Evolutionary conservation across 2,797 vertebrate genomes (phyloP).

Genomic region (Scyliorhinus canicula): DNA sequence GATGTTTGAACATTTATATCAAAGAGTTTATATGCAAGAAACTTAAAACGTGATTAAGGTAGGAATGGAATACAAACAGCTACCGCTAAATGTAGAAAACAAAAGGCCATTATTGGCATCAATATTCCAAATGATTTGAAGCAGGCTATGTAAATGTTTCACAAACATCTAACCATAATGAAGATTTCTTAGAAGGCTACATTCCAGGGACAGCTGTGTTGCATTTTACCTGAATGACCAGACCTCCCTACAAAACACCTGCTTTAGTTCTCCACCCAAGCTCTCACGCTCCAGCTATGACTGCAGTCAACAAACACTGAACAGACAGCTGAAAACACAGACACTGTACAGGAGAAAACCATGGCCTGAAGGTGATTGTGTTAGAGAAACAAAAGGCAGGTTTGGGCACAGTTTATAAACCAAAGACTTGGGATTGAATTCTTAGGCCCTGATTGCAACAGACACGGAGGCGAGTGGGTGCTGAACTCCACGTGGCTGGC

Average conservation of each 20-base stretch:
- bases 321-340: constrained; percentile 30
- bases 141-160: background rate
- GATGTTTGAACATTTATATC: background rate
- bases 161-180: background rate
- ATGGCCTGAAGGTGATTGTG: background rate
- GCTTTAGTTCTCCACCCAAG: background rate
- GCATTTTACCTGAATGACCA: constrained; percentile 22
- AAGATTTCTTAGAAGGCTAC: background rate
- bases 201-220: background rate
- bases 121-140: background rate
- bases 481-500: no score
- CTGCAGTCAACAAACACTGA: constrained; percentile 17
- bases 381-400: background rate
- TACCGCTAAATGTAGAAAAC: background rate
- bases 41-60: background rate
- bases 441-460: no score
- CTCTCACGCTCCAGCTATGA: background rate
- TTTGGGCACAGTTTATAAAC: background rate
- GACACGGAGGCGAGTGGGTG: no score
- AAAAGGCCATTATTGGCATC: background rate
- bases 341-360: background rate
- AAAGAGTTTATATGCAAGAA: background rate
- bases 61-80: background rate
- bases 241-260: background rate
- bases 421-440: background rate